Base-by-base conservation (phyloP, 1,140 invertebrate species). In the Sinella curviseta region DNA sequence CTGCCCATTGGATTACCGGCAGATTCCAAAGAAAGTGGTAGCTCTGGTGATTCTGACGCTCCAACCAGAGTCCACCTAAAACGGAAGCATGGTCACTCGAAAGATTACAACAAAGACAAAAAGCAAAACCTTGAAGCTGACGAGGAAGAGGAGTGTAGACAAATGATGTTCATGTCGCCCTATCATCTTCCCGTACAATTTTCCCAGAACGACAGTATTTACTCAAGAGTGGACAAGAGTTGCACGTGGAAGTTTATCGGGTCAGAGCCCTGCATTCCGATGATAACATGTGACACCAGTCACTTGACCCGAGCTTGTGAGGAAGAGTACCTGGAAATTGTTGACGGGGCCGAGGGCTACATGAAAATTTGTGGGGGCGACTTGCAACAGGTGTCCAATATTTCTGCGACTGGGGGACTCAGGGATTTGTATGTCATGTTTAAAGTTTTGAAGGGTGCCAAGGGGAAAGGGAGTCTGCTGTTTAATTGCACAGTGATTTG, bases 201-300 rank as follows among this genome's bases (percentile, higher is more conserved):
- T 54, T 48, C 74, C 8, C 28, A 30, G 20, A 54, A 76, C 17
- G 4, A 4, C 34, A 33, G 16, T 3, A 55, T 48, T 28, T 30
- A 30, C 17, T 8, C 14, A 2, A 76, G 39, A 31, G 12, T 26
- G 4, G 39, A 76, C 30, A 4, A 35, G 36, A 8, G 14, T 20
- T 26, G 26, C 30, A 31, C 36, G 30, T 74, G 70, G 30, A 48
- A 74, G 8, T 74, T 74, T 24, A 35, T 75, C 17, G 82, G 82
- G n/a, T 78, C 80, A 0, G 82, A 83, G 24, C 78, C 78, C 31
- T 83, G 82, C 24, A 79, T 80, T 4, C 82, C 82, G n/a, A 67
- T 48, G 36, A 1, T 83, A 12, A 76, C 67, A 0, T 83, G 82
- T 75, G 3, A 76, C 35, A 54, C 26, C 0, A 78, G 81, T 31